Evolutionary conservation across 2,888 invertebrate species (phyloP).

Genomic region (Ormyrus labotus): DNA sequence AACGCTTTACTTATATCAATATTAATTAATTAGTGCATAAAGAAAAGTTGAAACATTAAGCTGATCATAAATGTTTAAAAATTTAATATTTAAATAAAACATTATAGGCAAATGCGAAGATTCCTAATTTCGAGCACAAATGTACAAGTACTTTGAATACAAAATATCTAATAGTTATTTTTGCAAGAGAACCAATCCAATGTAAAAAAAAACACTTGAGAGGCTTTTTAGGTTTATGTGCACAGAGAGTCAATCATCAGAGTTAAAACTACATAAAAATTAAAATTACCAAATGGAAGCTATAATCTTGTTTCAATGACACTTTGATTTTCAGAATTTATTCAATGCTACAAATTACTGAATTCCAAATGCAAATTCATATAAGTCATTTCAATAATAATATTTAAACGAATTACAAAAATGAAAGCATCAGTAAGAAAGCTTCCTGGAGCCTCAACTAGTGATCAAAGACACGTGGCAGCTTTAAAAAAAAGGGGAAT

Average conservation of each 20-base stretch:
- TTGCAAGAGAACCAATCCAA: slow-evolving; percentile 15
- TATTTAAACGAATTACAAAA: slow-evolving; percentile 28
- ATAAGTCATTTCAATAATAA: slow-evolving; percentile 15
- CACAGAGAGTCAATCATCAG: slow-evolving; percentile 34
- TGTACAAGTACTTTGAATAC: slow-evolving; percentile 16
- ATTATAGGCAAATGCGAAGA: slow-evolving; percentile 39
- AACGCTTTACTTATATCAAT: not conserved
- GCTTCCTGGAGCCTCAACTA: slow-evolving; percentile 17
- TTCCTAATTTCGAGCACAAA: slow-evolving; percentile 75
- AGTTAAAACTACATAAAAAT: not conserved
- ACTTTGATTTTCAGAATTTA: slow-evolving; percentile 50
- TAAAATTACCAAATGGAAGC: slow-evolving; percentile 8
- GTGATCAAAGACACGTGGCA: not conserved
- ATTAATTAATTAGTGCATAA: slow-evolving; percentile 68
- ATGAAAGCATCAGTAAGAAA: slow-evolving; percentile 15
- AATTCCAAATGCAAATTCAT: not conserved
- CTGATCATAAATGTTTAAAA: too few relatives aligned
- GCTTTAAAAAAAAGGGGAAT: slow-evolving; percentile 18
- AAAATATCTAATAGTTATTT: slow-evolving; percentile 6
- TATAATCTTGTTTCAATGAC: slow-evolving; percentile 14
- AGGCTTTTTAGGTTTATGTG: slow-evolving; percentile 30
- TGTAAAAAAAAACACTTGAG: slow-evolving; percentile 15
- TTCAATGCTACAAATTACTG: slow-evolving; percentile 18
- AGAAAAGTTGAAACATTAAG: slow-evolving; percentile 68
- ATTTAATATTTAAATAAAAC: not conserved